phyloP scores from a whole-genome alignment of 2,113 vertebrate species.

The Recurvirostra avosetta region DNA sequence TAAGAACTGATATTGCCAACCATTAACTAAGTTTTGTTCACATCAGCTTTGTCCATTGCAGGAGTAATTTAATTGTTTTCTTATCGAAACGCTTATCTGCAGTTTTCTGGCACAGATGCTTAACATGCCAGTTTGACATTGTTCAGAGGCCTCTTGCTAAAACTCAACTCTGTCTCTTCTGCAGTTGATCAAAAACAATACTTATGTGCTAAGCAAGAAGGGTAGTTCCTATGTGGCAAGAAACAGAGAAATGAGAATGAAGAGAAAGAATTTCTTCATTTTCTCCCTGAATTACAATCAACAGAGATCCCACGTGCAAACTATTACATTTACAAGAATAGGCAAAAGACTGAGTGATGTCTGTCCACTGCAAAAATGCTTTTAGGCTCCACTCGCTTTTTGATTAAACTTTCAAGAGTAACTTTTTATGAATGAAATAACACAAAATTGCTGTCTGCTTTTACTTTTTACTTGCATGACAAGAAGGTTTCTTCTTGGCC shows the following conservation, averaged over 20 bases:
- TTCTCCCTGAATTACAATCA: not conserved
- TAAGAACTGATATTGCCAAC: not conserved
- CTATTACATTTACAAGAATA: not conserved
- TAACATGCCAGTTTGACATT: not conserved
- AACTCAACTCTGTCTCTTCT: not conserved
- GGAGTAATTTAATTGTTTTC: not conserved
- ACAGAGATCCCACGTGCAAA: not conserved
- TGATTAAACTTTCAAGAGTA: not conserved
- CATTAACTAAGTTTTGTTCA: constrained; percentile 1
- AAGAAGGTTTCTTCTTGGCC: not conserved
- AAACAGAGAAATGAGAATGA: not conserved
- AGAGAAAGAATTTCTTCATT: not conserved
- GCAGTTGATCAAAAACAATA: not conserved
- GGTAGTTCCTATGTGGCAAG: not conserved
- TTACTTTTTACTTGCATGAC: not conserved
- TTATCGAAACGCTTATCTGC: not conserved
- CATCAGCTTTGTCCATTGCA: not conserved
- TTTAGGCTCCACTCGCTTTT: not conserved
- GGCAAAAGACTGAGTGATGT: not conserved
- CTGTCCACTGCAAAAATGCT: not conserved
- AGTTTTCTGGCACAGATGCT: not conserved
- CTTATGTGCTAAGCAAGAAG: not conserved
- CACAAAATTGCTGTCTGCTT: not conserved
- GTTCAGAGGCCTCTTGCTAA: not conserved
- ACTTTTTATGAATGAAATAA: not conserved